phyloP scores from a whole-genome alignment of 2,797 vertebrate species.

The Benthosema pterotum region DNA sequence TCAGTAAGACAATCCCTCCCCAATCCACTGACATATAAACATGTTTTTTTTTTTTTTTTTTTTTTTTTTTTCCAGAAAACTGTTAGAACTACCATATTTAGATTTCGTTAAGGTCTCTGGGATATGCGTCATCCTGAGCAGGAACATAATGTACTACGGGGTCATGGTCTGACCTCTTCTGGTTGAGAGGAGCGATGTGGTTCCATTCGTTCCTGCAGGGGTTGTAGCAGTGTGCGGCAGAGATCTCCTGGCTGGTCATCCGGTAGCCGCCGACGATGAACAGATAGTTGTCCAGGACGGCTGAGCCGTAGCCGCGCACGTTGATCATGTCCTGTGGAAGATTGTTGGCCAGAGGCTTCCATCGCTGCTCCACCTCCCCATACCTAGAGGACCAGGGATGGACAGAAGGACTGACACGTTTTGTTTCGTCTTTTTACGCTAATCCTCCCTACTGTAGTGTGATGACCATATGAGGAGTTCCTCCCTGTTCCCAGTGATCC shows the following conservation, averaged over 20 bases:
- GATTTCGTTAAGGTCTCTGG: too few relatives aligned
- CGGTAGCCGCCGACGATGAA: conserved; percentile 93
- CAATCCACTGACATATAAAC: too few relatives aligned
- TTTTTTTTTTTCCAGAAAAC: too few relatives aligned
- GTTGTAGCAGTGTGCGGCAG: conserved; percentile 92
- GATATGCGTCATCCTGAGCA: background rate
- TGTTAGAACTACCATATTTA: too few relatives aligned
- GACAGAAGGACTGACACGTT: too few relatives aligned
- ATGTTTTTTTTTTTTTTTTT: too few relatives aligned
- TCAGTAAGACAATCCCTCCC: too few relatives aligned
- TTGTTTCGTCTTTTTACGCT: too few relatives aligned
- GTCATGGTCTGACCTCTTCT: conserved; percentile 85
- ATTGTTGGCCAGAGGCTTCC: conserved; percentile 88
- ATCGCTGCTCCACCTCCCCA: conserved; percentile 84
- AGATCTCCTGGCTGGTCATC: conserved; percentile 92
- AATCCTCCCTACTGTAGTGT: too few relatives aligned
- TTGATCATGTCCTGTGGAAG: conserved; percentile 88
- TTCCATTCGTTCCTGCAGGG: conserved; percentile 92
- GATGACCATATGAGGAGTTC: too few relatives aligned
- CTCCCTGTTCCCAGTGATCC: too few relatives aligned
- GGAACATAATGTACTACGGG: background rate
- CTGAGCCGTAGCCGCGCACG: conserved; percentile 88
- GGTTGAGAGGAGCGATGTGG: conserved; percentile 91
- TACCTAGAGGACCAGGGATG: conserved; percentile 56
- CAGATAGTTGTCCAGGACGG: conserved; percentile 92